Evolutionary conservation across 2,888 invertebrate species (phyloP), one percentile per base, ranked within the genome.

Genomic region (Spodoptera exigua): DNA sequence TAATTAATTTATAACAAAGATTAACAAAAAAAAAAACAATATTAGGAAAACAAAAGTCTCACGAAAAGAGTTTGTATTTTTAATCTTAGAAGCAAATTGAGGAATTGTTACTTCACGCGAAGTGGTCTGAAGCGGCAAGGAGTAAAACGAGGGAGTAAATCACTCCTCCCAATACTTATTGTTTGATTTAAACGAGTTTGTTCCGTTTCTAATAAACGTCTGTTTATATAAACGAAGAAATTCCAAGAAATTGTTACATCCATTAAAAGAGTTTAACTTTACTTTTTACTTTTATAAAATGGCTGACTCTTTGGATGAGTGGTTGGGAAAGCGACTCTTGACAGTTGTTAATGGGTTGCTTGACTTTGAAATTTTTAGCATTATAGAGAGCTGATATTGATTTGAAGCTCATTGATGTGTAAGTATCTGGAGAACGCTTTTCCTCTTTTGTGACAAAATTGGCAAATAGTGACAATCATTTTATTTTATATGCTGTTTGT

Each of bases 141-240:
- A 70, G 53, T 27, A 53, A 70, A 17, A 57, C 41, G 43, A 62
- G 34, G 27, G 49, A 53, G 16, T 53, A 49, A 41, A 53, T 27
- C 34, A 16, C 14, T 35, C n/a, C 21, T 21, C 39, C 16, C 35
- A 18, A 48, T 48, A 40, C 51, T 59, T 41, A 47, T 17, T 67
- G 39, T 48, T 52, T 48, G 12, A 52, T 34, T 45, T 46, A 43
- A 62, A 56, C 21, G 7, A 52, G 47, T 44, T 69, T 21, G 41
- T 62, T 56, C 53, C 35, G 32, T 18, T 55, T 44, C 14, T 16
- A 40, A 45, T 11, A 35, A 56, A 37, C 5, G 12, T 27, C 3
- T 48, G 37, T 47, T 47, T 43, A 43, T 41, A 37, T 10, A 58
- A 35, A 17, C 21, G n/a, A 27, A 9, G 9, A 37, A 37, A 7